Evolutionary conservation across 2,797 vertebrate species (phyloP).

Genomic region (Phylloscopus collybita): DNA sequence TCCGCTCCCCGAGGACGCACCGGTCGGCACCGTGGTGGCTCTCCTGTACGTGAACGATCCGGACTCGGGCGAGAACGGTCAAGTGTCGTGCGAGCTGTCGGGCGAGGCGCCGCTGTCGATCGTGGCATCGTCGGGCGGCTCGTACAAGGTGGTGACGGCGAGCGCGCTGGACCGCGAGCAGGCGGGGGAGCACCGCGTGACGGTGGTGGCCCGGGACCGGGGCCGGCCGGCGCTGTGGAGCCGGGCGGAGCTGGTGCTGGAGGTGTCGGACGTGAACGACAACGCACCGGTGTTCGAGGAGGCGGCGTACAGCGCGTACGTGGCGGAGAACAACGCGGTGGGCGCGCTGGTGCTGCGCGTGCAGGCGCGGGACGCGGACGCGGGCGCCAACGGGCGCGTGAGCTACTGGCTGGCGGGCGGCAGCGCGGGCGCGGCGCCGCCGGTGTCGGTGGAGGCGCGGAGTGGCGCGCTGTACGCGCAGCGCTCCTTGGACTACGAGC

Average conservation of each 20-base stretch:
- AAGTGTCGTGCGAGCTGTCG: slow-evolving; percentile 73
- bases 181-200: neutral
- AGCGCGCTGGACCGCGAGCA: no score
- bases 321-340: slow-evolving; percentile 60
- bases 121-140: slow-evolving; percentile 57
- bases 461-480: neutral
- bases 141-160: no score
- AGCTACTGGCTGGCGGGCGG: neutral
- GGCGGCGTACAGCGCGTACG: neutral
- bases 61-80: slow-evolving; percentile 67
- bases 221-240: neutral
- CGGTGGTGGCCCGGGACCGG: slow-evolving; percentile 63
- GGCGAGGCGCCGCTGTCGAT: slow-evolving; percentile 78
- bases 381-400: neutral
- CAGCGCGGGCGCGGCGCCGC: neutral
- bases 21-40: rapidly evolving
- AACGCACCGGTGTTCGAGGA: neutral
- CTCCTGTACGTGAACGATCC: rapidly evolving
- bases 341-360: slow-evolving; percentile 76
- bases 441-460: neutral
- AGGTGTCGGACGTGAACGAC: neutral
- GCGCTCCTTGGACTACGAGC: neutral
- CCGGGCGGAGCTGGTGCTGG: neutral
- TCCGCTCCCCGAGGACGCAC: neutral
- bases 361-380: neutral